Base-by-base conservation (phyloP, 2,888 invertebrate genomes). In the Halictus quadricinctus region DNA sequence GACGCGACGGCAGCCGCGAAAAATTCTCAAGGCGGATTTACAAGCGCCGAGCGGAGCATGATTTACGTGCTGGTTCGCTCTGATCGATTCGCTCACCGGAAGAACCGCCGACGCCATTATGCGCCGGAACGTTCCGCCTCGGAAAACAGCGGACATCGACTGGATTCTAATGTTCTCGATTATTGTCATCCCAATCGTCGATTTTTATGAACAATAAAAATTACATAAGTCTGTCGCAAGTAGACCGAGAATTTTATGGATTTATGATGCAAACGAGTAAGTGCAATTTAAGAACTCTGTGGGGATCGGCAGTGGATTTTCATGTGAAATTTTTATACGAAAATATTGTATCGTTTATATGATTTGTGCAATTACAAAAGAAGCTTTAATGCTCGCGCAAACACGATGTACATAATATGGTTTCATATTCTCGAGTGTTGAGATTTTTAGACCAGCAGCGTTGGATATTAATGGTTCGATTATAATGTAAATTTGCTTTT, bases 11-110 rank as follows among this genome's bases (percentile, higher is more conserved):
- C 25, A 70, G 46, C 43, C 64, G 77, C 72, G 81, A 87, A 88
- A 88, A 88, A 85, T 87, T 48, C 70, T 78, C 76, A 43, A n/a
- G 79, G 60, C 77, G 80, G 88, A 87, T 87, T 88, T 87, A 81
- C 87, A 81, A 81, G 72, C 69, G 60, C 81, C 76, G 41, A 79
- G n/a, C 60, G 43, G 66, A 41, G 70, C 80, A 79, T 88, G 83
- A 88, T 88, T 88, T 88, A 88, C 87, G 77, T 77, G 41, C 58
- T 74, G 58, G 25, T 81, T 80, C 81, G 54, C 80, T 80, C 66
- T 79, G 82, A 87, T 84, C 84, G 76, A 76, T 77, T 70, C 77
- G 77, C 69, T 60, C 73, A 25, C 48, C 15, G 70, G 81, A 74
- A 70, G 77, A 41, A 69, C 69, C 48, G 25, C 41, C 36, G 25